Evolutionary conservation across 2,797 vertebrate genomes (phyloP).

Genomic region (Dicrostonyx torquatus): DNA sequence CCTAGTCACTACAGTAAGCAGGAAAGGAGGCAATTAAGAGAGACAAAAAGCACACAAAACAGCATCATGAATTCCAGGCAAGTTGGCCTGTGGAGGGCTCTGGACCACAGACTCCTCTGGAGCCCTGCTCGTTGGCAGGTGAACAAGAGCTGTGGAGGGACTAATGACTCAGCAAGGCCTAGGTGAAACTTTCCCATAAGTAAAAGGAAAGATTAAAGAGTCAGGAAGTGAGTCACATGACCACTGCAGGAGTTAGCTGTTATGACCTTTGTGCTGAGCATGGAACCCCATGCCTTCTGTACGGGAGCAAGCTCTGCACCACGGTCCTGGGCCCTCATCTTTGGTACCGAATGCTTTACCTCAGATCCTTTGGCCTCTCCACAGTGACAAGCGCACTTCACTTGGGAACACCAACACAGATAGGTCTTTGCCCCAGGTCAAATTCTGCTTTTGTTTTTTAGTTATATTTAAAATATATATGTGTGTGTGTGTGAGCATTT

Average conservation of each 20-base stretch:
- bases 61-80: neutral
- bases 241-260: accelerated
- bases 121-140: neutral
- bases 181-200: neutral
- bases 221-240: neutral
- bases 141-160: neutral
- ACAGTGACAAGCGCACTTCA: no score
- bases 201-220: neutral
- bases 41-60: neutral
- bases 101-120: neutral
- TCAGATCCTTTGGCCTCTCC: neutral
- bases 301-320: neutral
- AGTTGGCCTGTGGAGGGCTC: neutral
- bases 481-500: neutral
- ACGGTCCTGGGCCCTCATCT: neutral
- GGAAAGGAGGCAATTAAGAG: neutral
- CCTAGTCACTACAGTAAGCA: neutral
- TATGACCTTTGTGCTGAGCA: neutral
- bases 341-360: neutral
- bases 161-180: no score
- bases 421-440: neutral
- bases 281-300: no score
- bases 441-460: neutral
- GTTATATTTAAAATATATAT: neutral
- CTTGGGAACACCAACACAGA: neutral